Conservation (phyloP, 2,113 vertebrate genomes). For the Tichodroma muraria region DNA sequence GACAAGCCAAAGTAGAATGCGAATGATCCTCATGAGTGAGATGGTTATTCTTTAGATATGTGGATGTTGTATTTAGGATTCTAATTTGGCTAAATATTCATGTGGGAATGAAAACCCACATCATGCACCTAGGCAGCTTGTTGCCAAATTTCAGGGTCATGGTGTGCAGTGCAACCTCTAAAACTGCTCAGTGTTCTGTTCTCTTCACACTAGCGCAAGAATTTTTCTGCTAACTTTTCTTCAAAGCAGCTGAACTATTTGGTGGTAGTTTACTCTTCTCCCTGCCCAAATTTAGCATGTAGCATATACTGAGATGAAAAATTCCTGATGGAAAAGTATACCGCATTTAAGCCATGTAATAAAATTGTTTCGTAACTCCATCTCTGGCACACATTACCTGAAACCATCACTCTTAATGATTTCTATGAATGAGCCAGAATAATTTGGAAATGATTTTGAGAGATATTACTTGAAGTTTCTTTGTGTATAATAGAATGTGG, state of each 20-base stretch:
- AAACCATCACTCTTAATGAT: not conserved
- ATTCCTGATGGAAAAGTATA: not conserved
- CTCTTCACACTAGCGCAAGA: not conserved
- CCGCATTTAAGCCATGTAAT: not conserved
- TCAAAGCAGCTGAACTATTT: not conserved
- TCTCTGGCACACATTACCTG: not conserved
- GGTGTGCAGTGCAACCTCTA: accelerated
- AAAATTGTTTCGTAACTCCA: not conserved
- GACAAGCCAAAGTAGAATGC: not conserved
- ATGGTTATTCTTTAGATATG: not conserved
- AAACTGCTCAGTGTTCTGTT: not conserved
- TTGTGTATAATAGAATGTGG: not conserved
- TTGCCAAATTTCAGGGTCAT: not conserved
- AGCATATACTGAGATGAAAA: not conserved
- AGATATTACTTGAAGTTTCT: not conserved
- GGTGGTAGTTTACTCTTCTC: not conserved
- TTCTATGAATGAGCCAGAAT: not conserved
- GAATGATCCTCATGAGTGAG: not conserved
- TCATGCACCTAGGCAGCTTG: not conserved
- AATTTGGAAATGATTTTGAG: not conserved
- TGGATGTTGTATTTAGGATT: not conserved
- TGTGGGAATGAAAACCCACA: not conserved
- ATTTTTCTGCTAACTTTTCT: not conserved
- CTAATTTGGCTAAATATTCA: not conserved
- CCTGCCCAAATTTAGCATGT: not conserved